phyloP scores from a whole-genome alignment of 2,113 vertebrate genomes.

The Neolamprologus ventralis region DNA sequence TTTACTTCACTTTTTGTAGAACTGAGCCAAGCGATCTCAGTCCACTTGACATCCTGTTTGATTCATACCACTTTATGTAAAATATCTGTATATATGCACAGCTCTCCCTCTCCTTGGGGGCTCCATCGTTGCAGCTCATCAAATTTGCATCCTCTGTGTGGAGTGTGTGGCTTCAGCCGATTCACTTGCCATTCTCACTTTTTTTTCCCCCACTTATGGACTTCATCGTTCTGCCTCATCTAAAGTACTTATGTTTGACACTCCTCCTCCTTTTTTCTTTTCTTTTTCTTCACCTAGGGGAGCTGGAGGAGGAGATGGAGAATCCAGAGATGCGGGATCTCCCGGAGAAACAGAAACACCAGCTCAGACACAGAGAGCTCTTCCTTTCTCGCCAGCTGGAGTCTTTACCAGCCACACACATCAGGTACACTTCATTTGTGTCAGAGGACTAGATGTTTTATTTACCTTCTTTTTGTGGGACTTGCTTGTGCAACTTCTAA shows the following conservation, averaged over 20 bases:
- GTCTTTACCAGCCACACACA: constrained; percentile 93
- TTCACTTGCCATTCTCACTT: background rate
- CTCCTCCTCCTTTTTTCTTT: background rate
- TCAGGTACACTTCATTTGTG: constrained; percentile 71
- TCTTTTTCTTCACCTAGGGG: constrained; percentile 70
- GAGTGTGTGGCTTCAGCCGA: background rate
- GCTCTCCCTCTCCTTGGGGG: background rate
- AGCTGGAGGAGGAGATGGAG: constrained; percentile 96
- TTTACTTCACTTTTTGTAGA: background rate
- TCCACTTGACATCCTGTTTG: background rate
- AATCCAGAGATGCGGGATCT: constrained; percentile 90
- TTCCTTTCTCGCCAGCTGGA: constrained; percentile 93
- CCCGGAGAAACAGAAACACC: constrained; percentile 92
- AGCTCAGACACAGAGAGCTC: constrained; percentile 89
- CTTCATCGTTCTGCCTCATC: constrained; percentile 18
- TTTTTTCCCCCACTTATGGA: background rate
- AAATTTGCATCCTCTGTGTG: background rate
- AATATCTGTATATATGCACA: background rate
- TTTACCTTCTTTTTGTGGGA: background rate
- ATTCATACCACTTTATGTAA: constrained; percentile 1
- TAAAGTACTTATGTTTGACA: constrained; percentile 13
- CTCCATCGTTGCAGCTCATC: constrained; percentile 23
- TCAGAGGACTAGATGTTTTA: background rate
- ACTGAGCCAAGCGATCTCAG: background rate
- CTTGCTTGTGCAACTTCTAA: background rate